Conservation (phyloP, 2,797 vertebrate genomes). For the Spea hammondii region DNA sequence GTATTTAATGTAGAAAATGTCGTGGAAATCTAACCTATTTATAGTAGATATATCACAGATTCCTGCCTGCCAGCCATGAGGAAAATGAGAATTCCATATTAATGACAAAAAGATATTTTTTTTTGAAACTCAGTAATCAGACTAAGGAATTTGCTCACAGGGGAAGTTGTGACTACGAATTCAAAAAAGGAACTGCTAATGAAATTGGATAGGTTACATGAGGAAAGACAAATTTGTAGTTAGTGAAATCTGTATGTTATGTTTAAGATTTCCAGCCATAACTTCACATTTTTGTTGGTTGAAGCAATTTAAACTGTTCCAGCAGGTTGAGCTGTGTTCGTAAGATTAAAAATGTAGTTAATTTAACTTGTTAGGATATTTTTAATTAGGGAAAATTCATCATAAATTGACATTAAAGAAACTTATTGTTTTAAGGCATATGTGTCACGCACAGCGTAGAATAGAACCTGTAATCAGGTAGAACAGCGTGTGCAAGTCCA, state of each 20-base stretch:
- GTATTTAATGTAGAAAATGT: too few relatives aligned
- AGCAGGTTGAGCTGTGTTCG: not conserved
- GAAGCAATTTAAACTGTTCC: slow-evolving; percentile 18
- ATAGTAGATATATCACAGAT: not conserved
- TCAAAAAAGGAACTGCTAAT: slow-evolving; percentile 17
- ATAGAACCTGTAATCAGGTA: too few relatives aligned
- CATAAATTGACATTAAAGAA: not conserved
- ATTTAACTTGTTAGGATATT: not conserved
- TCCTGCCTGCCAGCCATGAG: not conserved
- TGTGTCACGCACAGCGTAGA: too few relatives aligned
- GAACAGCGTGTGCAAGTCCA: too few relatives aligned
- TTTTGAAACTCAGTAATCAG: slow-evolving; percentile 22
- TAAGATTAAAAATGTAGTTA: not conserved
- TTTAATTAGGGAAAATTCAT: not conserved
- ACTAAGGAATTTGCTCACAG: slow-evolving; percentile 23
- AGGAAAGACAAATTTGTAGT: slow-evolving; percentile 25
- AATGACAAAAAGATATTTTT: slow-evolving; percentile 21
- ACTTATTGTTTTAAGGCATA: not conserved
- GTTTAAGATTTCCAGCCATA: slow-evolving; percentile 28
- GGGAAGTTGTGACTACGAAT: slow-evolving; percentile 29
- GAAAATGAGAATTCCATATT: slow-evolving; percentile 16
- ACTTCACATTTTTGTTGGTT: slow-evolving; percentile 22
- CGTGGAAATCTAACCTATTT: not conserved
- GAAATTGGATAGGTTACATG: slow-evolving; percentile 31
- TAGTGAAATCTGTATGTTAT: slow-evolving; percentile 19